These are phyloP conservation scores for Watsonalla binaria DNA, from an alignment of 2,888 invertebrate genomes.

Conservation along the genomic window DNA sequence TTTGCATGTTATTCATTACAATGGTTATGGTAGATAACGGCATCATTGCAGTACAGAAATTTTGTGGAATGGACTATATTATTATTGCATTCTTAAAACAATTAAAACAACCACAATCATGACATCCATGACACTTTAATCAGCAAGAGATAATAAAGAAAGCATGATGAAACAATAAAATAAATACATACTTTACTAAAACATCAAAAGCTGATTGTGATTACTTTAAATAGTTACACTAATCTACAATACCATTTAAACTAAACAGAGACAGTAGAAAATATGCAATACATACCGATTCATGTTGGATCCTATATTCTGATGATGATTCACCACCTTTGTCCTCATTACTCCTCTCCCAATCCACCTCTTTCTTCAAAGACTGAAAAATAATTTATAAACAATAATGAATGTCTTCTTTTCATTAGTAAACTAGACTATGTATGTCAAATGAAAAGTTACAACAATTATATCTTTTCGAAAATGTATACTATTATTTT, in stretches of 20 bases:
- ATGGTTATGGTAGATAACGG: too few species aligned
- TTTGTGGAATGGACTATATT: too few species aligned
- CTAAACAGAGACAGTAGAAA: slow-evolving; percentile 12
- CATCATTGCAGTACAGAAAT: too few species aligned
- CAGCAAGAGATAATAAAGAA: not conserved
- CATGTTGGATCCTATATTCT: slow-evolving; percentile 90
- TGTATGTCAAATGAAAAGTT: too few species aligned
- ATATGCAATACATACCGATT: slow-evolving; percentile 83
- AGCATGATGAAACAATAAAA: not conserved
- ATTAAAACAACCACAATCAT: not conserved
- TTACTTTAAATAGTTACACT: slow-evolving; percentile 18
- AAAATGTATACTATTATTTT: too few species aligned
- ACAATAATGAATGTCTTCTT: slow-evolving; percentile 1
- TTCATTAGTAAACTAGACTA: too few species aligned
- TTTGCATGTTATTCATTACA: too few species aligned
- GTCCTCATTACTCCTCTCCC: slow-evolving; percentile 88
- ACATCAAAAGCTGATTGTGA: slow-evolving; percentile 19
- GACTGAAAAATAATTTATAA: slow-evolving; percentile 80
- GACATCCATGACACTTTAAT: not conserved
- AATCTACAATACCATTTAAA: slow-evolving; percentile 23
- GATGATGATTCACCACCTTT: slow-evolving; percentile 87
- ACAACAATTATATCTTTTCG: too few species aligned
- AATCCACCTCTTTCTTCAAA: slow-evolving; percentile 93
- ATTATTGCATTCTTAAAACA: not conserved
- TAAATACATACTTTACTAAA: not conserved